A percentile compares a stretch with the other conserved stretches of the same genome.
phyloP scores from a whole-genome alignment of 2,888 invertebrate species.

The Cartodere bifasciata region DNA sequence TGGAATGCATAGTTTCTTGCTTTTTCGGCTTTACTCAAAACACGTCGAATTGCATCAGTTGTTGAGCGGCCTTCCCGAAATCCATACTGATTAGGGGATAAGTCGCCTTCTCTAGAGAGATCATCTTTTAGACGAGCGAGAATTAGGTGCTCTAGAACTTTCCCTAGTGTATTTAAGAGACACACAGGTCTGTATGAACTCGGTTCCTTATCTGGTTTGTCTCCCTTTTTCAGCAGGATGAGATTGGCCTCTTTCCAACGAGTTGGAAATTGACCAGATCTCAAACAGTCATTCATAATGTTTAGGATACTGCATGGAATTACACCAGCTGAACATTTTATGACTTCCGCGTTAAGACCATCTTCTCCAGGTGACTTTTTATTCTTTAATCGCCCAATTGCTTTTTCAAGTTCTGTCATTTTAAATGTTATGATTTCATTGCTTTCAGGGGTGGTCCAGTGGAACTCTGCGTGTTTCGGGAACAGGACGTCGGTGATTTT shows the following conservation, averaged over 20 bases:
- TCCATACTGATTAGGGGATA: slow-evolving; percentile 11
- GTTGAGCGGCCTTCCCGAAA: slow-evolving; percentile 13
- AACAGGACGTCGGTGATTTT: no score
- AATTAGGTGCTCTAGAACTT: slow-evolving; percentile 10
- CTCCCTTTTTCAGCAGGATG: slow-evolving; percentile 12
- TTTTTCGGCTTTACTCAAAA: neutral
- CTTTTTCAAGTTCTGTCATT: no score
- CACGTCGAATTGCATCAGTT: slow-evolving; percentile 4
- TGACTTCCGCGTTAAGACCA: no score
- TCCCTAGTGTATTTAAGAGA: slow-evolving; percentile 11
- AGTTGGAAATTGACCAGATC: slow-evolving; percentile 12
- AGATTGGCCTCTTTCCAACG: slow-evolving; percentile 15
- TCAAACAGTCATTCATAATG: no score
- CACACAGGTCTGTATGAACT: slow-evolving; percentile 12
- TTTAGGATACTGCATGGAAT: no score
- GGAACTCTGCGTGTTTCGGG: no score
- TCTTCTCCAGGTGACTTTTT: no score
- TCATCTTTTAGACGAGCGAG: slow-evolving; percentile 6
- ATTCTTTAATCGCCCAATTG: no score
- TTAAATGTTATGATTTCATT: no score
- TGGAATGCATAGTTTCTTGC: no score
- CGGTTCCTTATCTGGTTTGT: slow-evolving; percentile 5
- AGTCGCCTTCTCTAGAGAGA: slow-evolving; percentile 5
- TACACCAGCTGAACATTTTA: no score
- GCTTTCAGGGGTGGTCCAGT: no score